Evolutionary conservation across 1,140 invertebrate species (phyloP).

Genomic region (Nautilus pompilius): DNA sequence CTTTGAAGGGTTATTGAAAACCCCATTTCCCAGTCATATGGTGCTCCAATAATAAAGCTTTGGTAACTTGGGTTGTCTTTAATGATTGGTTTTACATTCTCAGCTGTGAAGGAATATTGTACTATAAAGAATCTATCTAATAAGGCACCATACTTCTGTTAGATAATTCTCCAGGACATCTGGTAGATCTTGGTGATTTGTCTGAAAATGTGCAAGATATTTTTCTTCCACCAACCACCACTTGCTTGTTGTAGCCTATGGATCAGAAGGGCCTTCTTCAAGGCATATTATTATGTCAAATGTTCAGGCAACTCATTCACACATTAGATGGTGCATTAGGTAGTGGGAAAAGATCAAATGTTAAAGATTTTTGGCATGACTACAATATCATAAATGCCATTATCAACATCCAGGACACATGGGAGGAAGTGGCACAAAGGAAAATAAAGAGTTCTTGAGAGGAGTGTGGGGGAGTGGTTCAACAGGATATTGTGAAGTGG

Average conservation of each 20-base stretch:
- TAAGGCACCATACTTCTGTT: neutral
- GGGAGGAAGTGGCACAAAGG: no score
- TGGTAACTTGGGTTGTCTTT: neutral
- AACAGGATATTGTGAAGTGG: no score
- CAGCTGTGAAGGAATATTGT: neutral
- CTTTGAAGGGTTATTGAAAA: neutral
- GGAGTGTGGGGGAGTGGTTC: no score
- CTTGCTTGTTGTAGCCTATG: neutral
- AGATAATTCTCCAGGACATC: neutral
- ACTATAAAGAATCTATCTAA: neutral
- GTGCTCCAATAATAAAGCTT: neutral
- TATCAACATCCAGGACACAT: no score
- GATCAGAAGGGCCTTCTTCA: no score
- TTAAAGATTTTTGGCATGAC: no score
- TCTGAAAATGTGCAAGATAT: neutral
- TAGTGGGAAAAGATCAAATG: no score
- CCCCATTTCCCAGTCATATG: neutral
- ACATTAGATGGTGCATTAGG: no score
- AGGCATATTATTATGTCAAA: no score
- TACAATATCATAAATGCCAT: no score
- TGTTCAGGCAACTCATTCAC: no score
- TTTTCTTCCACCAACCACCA: neutral
- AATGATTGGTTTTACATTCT: neutral
- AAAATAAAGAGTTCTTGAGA: no score
- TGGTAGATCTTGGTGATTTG: neutral